A percentile compares a stretch with the other conserved stretches of the same genome.
Evolutionary conservation across 2,113 vertebrate genomes (phyloP).

Genomic region (Rhagologus leucostigma): DNA sequence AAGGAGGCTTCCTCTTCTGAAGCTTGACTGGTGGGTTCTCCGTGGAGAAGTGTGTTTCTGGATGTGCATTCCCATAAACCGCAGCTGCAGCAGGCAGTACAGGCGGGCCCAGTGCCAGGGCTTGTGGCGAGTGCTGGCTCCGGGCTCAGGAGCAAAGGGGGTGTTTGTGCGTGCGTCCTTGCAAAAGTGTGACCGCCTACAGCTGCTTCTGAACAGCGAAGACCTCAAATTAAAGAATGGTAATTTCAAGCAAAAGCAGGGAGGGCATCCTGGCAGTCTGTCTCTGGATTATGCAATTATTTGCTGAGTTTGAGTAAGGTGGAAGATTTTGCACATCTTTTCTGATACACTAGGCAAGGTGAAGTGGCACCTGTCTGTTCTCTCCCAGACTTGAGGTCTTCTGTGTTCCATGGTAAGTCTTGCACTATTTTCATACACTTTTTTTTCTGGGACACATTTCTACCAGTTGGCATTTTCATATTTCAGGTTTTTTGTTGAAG

Average conservation of each 20-base stretch:
- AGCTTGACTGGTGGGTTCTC: slow-evolving; percentile 4
- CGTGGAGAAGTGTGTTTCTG: slow-evolving; percentile 31
- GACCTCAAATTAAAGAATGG: slow-evolving; percentile 2
- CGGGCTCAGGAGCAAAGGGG: background rate
- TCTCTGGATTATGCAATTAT: slow-evolving; percentile 30
- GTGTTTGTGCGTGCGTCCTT: background rate
- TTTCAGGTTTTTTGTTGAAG: slow-evolving; percentile 56
- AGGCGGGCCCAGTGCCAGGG: background rate
- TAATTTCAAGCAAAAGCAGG: background rate
- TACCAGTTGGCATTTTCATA: slow-evolving; percentile 38
- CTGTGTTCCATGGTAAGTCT: slow-evolving; percentile 84
- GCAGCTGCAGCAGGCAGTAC: slow-evolving; percentile 13
- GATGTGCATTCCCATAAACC: background rate
- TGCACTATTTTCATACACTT: slow-evolving; percentile 83
- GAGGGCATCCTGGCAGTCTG: slow-evolving; percentile 33
- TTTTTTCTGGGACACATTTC: slow-evolving; percentile 71
- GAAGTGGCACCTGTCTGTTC: slow-evolving; percentile 32
- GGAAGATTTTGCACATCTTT: slow-evolving; percentile 55
- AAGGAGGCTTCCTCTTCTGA: slow-evolving; percentile 3
- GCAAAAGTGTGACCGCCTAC: background rate
- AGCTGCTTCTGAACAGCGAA: slow-evolving; percentile 66
- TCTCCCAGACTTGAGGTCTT: slow-evolving; percentile 74
- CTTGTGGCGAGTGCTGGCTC: background rate
- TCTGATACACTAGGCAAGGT: slow-evolving; percentile 24
- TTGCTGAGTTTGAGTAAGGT: slow-evolving; percentile 4